Percentiles rank a stretch among this genome's conserved stretches.
These are phyloP conservation scores for Microtus pennsylvanicus DNA, from an alignment of 2,113 vertebrate species.

Conservation along the genomic window DNA sequence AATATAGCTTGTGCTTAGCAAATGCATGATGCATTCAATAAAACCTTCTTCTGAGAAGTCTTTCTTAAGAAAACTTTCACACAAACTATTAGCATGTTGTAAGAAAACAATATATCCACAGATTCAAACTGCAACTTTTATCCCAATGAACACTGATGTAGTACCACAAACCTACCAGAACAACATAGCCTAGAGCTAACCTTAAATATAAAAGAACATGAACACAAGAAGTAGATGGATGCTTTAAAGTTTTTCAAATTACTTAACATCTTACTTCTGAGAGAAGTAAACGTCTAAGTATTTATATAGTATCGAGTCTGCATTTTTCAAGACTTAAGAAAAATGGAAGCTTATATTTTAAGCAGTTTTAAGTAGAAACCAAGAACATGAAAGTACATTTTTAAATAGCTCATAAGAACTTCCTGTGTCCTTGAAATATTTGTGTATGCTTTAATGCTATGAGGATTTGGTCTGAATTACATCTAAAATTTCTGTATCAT, in stretches of 20 bases:
- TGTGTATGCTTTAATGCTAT: slow-evolving; percentile 40
- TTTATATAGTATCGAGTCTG: neutral
- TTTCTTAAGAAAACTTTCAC: slow-evolving; percentile 35
- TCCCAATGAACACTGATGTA: slow-evolving; percentile 5
- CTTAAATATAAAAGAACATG: neutral
- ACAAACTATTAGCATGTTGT: slow-evolving; percentile 3
- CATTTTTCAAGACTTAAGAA: slow-evolving; percentile 55
- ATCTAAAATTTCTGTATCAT: slow-evolving; percentile 66
- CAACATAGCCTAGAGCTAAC: neutral
- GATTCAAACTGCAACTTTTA: slow-evolving; percentile 23
- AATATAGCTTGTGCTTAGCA: slow-evolving; percentile 32
- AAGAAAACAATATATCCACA: slow-evolving; percentile 19
- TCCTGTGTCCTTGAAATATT: slow-evolving; percentile 69
- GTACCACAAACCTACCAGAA: neutral
- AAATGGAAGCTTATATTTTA: slow-evolving; percentile 52
- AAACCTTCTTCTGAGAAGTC: neutral
- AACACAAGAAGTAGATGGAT: slow-evolving; percentile 13
- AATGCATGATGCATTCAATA: slow-evolving; percentile 61
- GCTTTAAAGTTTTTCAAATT: slow-evolving; percentile 38
- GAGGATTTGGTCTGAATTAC: slow-evolving; percentile 41
- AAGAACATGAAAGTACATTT: slow-evolving; percentile 48
- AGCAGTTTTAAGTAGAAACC: slow-evolving; percentile 59
- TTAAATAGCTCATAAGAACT: slow-evolving; percentile 62
- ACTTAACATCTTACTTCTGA: slow-evolving; percentile 23
- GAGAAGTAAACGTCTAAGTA: slow-evolving; percentile 54